Conservation (phyloP, 64 coral and sea anemone genomes). For the Pocillopora verrucosa region DNA sequence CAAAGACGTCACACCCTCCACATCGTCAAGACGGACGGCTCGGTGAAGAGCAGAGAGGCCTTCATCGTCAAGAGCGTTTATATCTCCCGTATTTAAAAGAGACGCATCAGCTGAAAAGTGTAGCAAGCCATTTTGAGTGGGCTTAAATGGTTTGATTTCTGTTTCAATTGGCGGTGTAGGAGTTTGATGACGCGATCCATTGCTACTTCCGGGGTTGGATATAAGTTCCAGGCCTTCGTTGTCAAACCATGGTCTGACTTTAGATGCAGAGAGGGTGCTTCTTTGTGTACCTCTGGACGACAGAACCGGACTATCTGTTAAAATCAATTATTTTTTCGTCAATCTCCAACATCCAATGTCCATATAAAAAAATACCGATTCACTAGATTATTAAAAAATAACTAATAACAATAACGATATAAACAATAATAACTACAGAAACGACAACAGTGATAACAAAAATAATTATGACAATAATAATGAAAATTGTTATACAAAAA, state of each 20-base stretch:
- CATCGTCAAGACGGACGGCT: slow-evolving; percentile 24
- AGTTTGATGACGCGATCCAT: not conserved
- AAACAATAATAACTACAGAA: too few species aligned
- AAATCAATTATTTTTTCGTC: not conserved
- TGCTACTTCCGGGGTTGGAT: slow-evolving; percentile 7
- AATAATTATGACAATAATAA: too few species aligned
- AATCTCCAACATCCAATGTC: not conserved
- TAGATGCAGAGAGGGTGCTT: not conserved
- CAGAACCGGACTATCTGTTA: not conserved
- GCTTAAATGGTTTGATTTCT: not conserved
- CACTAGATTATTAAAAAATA: too few species aligned
- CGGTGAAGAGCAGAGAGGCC: slow-evolving; percentile 40
- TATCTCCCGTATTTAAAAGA: not conserved
- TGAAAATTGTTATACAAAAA: too few species aligned
- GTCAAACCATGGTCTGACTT: slow-evolving; percentile 10
- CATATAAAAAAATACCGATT: too few species aligned
- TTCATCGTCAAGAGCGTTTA: slow-evolving; percentile 10
- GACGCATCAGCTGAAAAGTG: not conserved
- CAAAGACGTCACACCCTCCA: not conserved
- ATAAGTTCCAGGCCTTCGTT: slow-evolving; percentile 10
- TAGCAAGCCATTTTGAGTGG: not conserved
- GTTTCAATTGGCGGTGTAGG: not conserved
- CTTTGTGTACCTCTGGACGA: slow-evolving; percentile 20
- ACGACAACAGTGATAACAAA: too few species aligned
- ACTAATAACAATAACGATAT: too few species aligned